Evolutionary conservation across 2,888 invertebrate species (phyloP).

Genomic region (Elmis aenea): DNA sequence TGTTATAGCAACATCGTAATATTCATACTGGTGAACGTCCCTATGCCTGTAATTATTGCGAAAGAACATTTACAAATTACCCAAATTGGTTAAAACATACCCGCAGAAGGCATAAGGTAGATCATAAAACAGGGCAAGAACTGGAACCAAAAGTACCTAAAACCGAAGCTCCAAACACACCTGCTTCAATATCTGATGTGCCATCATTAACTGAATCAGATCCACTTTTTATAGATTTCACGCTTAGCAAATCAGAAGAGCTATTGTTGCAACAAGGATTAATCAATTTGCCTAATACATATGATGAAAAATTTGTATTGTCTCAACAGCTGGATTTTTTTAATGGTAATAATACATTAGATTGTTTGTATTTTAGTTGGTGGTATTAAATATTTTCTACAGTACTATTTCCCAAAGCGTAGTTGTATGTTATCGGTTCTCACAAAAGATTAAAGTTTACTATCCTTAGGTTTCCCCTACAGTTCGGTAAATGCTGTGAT

Average conservation of each 20-base stretch:
- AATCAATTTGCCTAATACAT: slow-evolving; percentile 35
- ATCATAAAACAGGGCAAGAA: slow-evolving; percentile 40
- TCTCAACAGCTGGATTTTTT: slow-evolving; percentile 35
- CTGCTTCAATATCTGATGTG: slow-evolving; percentile 3
- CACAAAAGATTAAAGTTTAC: no score
- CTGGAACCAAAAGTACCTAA: slow-evolving; percentile 29
- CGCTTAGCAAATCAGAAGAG: slow-evolving; percentile 37
- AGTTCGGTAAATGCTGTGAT: no score
- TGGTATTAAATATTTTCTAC: no score
- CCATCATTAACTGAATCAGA: slow-evolving; percentile 16
- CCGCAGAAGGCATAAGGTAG: slow-evolving; percentile 51
- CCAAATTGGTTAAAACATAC: slow-evolving; percentile 58
- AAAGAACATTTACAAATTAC: slow-evolving; percentile 52
- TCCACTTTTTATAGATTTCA: slow-evolving; percentile 30
- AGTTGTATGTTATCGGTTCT: no score
- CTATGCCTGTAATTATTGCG: slow-evolving; percentile 53
- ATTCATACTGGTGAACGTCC: slow-evolving; percentile 55
- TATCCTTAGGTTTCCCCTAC: no score
- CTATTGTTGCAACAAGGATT: slow-evolving; percentile 37
- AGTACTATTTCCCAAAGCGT: no score
- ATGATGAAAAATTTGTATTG: slow-evolving; percentile 34
- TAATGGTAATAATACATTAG: slow-evolving; percentile 31
- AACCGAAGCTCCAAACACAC: slow-evolving; percentile 15
- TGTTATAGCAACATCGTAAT: slow-evolving; percentile 52
- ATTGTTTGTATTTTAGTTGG: neutral